Evolutionary conservation across 2,113 vertebrate species (phyloP).

Genomic region (Corythaixoides concolor): DNA sequence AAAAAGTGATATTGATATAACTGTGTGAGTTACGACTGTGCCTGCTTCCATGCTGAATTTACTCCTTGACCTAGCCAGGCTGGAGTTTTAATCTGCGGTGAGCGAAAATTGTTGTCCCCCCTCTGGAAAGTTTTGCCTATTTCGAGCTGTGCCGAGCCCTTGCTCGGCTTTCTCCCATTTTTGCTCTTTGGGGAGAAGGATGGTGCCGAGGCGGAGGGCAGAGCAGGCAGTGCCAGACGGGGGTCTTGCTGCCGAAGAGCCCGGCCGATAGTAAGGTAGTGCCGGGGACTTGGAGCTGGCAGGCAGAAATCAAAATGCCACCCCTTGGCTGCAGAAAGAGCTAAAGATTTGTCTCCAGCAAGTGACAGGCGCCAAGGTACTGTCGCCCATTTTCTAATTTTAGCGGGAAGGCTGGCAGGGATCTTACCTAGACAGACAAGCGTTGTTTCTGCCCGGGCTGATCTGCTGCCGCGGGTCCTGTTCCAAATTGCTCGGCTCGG

Average conservation of each 20-base stretch:
- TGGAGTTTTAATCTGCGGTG: not conserved
- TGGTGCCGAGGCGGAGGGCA: not conserved
- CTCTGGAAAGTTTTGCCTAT: accelerated
- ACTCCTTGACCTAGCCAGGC: not conserved
- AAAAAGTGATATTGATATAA: conserved; percentile 33
- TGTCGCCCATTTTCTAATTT: conserved; percentile 80
- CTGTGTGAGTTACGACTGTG: not conserved
- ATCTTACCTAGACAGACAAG: conserved; percentile 81
- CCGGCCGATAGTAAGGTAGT: conserved; percentile 16
- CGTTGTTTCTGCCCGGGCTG: conserved; percentile 65
- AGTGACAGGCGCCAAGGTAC: conserved; percentile 75
- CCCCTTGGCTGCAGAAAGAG: conserved; percentile 71
- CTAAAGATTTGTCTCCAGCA: conserved; percentile 78
- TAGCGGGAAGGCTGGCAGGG: conserved; percentile 75
- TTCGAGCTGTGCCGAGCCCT: accelerated
- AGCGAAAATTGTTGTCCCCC: not conserved
- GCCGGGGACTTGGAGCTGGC: conserved; percentile 54
- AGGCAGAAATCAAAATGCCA: conserved; percentile 72
- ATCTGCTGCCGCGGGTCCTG: conserved; percentile 65
- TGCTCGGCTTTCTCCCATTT: accelerated
- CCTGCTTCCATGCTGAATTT: not conserved
- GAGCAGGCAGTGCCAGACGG: not conserved
- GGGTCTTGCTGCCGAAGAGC: not conserved
- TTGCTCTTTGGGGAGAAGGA: not conserved
- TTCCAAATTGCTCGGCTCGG: conserved; percentile 70